phyloP scores from a whole-genome alignment of 92 coral and sea anemone species.

The Bergia puertoricense region DNA sequence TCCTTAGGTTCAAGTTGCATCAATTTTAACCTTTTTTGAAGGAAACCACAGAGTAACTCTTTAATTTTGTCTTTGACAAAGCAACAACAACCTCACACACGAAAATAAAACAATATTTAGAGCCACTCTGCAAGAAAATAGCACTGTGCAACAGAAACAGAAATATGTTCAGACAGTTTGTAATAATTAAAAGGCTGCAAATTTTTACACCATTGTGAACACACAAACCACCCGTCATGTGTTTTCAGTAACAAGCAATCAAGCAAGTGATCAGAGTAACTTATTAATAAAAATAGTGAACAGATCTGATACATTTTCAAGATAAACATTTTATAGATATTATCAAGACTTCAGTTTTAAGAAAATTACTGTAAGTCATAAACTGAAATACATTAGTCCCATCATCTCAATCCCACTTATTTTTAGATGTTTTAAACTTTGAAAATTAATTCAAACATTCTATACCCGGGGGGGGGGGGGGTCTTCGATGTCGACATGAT shows the following conservation, averaged over 20 bases:
- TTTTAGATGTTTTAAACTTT: too few species aligned
- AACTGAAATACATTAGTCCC: too few species aligned
- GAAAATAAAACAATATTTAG: background rate
- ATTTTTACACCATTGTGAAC: constrained; percentile 1
- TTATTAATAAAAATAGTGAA: background rate
- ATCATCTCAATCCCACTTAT: too few species aligned
- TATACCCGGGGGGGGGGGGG: too few species aligned
- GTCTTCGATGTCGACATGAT: too few species aligned
- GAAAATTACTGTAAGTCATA: too few species aligned
- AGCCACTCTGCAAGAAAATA: background rate
- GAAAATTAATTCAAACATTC: too few species aligned
- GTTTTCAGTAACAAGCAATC: background rate
- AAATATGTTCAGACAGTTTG: background rate
- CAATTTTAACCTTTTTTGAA: constrained; percentile 44
- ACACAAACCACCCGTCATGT: constrained; percentile 1
- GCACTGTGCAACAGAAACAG: background rate
- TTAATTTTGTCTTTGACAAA: constrained; percentile 41
- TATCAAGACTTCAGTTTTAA: too few species aligned
- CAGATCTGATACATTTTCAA: background rate
- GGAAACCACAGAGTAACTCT: constrained; percentile 62
- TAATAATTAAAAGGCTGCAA: constrained; percentile 18
- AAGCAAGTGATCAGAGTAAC: background rate
- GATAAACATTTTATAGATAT: too few species aligned
- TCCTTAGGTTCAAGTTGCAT: constrained; percentile 46
- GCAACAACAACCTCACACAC: too few species aligned